Evolutionary conservation across 1,140 invertebrate species (phyloP), one percentile per base, ranked within the genome.

Genomic region (Matsumurasca onukii): DNA sequence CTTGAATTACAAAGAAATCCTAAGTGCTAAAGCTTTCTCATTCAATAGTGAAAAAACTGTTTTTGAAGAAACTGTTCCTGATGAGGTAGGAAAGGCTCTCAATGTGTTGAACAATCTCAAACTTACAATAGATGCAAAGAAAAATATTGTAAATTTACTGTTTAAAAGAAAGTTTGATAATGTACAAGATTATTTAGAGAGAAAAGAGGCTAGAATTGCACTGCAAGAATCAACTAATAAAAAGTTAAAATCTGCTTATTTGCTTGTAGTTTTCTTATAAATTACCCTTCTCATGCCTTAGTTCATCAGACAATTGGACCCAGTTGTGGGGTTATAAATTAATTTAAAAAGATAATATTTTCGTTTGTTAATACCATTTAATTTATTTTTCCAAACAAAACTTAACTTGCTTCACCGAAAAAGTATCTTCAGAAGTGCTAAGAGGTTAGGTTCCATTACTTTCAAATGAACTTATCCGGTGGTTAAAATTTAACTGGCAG

Each of bases 21-120:
- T 29, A 29, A 1, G 39, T 20, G 62, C 76, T 3, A 77, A 79
- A 70, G 76, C 70, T 31, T 80, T 82, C 73, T 81, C 79, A 52
- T 80, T 80, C 74, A 80, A 83, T 45, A 13, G 48, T 34, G 45
- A 48, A 52, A 24, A 34, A 2, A 30, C n/a, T 12, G 22, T 12
- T 20, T 55, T 64, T 48, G 55, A 29, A 57, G 55, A 67, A 24
- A 45, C 49, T 30, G 22, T 34, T 30, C 22, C 3, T 22, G 48
- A 52, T 29, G 31, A 52, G 45, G 15, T 66, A 15, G 39, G 20
- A 51, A 67, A 63, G 20, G 45, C 64, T 27, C 27, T 51, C 17
- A 27, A 66, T 12, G 27, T 17, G 20, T 20, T 66, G 31, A 51
- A 66, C 22, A 52, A 52, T 12, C 24, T 3, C 25, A 29, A 52